Percentiles rank a stretch among this genome's conserved stretches.
Evolutionary conservation across 2,797 vertebrate species (phyloP).

Genomic region (Danio albolineatus): DNA sequence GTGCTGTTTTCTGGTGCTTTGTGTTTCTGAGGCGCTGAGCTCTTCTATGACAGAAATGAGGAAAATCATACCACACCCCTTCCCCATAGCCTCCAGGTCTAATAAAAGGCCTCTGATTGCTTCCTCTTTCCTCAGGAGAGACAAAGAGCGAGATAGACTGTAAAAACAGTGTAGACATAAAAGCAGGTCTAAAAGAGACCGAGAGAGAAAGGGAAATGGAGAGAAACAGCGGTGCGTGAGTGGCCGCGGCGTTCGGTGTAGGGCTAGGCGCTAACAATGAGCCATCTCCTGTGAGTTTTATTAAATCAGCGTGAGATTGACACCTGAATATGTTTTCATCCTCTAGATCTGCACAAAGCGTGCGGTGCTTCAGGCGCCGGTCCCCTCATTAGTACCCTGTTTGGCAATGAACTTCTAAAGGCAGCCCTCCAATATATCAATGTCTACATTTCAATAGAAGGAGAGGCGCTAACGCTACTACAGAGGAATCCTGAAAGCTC

Average conservation of each 20-base stretch:
- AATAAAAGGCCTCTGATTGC: slow-evolving; percentile 70
- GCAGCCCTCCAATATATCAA: slow-evolving; percentile 60
- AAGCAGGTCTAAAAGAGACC: slow-evolving; percentile 52
- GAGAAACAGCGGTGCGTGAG: slow-evolving; percentile 35
- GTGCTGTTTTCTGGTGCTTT: slow-evolving; percentile 50
- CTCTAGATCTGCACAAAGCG: slow-evolving; percentile 69
- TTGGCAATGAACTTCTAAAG: slow-evolving; percentile 63
- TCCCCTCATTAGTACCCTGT: slow-evolving; percentile 62
- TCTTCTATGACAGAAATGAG: slow-evolving; percentile 57
- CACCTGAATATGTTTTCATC: slow-evolving; percentile 80
- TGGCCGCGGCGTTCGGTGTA: slow-evolving; percentile 18
- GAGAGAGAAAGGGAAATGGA: slow-evolving; percentile 34
- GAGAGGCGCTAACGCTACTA: slow-evolving; percentile 32
- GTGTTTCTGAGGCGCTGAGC: slow-evolving; percentile 43
- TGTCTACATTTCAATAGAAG: slow-evolving; percentile 58
- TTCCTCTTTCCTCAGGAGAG: slow-evolving; percentile 60
- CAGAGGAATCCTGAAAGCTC: slow-evolving; percentile 34
- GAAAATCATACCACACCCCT: slow-evolving; percentile 56
- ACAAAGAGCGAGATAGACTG: slow-evolving; percentile 52
- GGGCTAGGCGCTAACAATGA: slow-evolving; percentile 69
- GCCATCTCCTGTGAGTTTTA: slow-evolving; percentile 73
- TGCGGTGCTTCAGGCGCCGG: slow-evolving; percentile 51
- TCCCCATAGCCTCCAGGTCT: slow-evolving; percentile 60
- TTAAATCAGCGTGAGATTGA: slow-evolving; percentile 79
- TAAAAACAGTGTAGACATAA: slow-evolving; percentile 48